phyloP scores from a whole-genome alignment of 2,113 vertebrate species.

The Engraulis encrasicolus region DNA sequence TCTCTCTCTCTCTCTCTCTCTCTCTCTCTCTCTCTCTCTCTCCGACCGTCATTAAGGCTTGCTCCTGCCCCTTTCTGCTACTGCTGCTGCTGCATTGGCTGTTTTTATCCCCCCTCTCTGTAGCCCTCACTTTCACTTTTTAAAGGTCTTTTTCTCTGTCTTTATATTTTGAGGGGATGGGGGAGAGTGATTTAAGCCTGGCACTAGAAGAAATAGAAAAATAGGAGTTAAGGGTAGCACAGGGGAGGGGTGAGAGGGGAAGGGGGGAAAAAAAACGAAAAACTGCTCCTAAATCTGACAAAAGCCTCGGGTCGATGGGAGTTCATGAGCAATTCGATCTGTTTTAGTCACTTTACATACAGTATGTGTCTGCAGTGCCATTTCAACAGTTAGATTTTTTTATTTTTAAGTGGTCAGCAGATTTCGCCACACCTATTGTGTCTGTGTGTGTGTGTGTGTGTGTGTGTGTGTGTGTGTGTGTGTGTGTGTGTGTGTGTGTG shows the following conservation, averaged over 20 bases:
- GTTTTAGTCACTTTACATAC: conserved; percentile 64
- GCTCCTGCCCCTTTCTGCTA: too few species aligned
- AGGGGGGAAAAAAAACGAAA: not conserved
- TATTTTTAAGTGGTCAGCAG: conserved; percentile 62
- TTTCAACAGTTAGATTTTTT: conserved; percentile 60
- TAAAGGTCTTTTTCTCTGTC: conserved; percentile 43
- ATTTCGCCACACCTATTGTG: conserved; percentile 47
- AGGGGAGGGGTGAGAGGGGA: not conserved
- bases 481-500: not conserved
- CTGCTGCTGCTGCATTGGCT: too few species aligned
- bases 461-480: conserved; percentile 30
- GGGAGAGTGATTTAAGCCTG: conserved; percentile 4
- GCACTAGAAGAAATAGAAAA: conserved; percentile 25
- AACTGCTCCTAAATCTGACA: conserved; percentile 53
- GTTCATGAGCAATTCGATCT: conserved; percentile 63
- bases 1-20: too few species aligned
- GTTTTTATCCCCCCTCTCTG: not conserved
- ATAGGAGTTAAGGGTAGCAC: not conserved
- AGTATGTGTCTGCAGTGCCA: conserved; percentile 49
- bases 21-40: too few species aligned
- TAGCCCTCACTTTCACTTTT: not conserved
- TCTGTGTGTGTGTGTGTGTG: not conserved
- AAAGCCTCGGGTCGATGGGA: conserved; percentile 60
- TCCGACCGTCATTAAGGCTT: too few species aligned
- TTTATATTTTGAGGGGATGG: conserved; percentile 49